Base-by-base conservation (phyloP, 2,888 invertebrate species). In the Leucoptera coffeella region DNA sequence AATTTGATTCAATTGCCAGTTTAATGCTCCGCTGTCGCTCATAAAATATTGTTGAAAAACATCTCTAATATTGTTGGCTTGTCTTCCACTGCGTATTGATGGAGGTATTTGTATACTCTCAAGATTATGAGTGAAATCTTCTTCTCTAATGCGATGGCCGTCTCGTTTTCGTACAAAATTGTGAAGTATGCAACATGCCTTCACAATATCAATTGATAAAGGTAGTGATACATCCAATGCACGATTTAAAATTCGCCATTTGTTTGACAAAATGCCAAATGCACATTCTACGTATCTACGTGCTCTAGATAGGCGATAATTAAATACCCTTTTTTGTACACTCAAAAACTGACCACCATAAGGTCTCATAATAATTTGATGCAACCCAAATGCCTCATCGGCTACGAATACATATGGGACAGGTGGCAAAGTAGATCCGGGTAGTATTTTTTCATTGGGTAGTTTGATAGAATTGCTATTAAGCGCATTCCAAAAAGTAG, bases 301-400 rank as follows among this genome's bases (percentile, higher is more conserved):
- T 6, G 17, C 29, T 10, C 37, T 30, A 23, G 37, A 31, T 13
- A 41, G 29, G 26, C 41, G 15, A 29, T 42, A 38, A 26, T 41
- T 40, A 21, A 37, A 39, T 11, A 34, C 28, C 25, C 28, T 19
- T 12, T 23, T 17, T 9, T 17, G 6, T 6, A 7, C 6, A 7
- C 6, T 17, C 9, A 17, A 17, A 7, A 6, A 6, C 6, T 17
- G 6, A 17, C 9, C 9, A 17, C 17, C 17, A 17, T 7, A 17
- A 17, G 34, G 34, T 29, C 33, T 32, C 34, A 35, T 27, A 29
- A 36, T 32, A 35, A 33, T 32, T 31, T 31, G 20, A 24, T 31
- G 30, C 29, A 37, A 29, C 26, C 30, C 27, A 22, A 37, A 35
- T 4, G 33, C 36, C 30, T 37, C 35, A 32, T 32, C 30, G 22